A percentile compares a stretch with the other conserved stretches of the same genome.
phyloP scores from a whole-genome alignment of 2,113 vertebrate genomes.

The Lepidothrix coronata region DNA sequence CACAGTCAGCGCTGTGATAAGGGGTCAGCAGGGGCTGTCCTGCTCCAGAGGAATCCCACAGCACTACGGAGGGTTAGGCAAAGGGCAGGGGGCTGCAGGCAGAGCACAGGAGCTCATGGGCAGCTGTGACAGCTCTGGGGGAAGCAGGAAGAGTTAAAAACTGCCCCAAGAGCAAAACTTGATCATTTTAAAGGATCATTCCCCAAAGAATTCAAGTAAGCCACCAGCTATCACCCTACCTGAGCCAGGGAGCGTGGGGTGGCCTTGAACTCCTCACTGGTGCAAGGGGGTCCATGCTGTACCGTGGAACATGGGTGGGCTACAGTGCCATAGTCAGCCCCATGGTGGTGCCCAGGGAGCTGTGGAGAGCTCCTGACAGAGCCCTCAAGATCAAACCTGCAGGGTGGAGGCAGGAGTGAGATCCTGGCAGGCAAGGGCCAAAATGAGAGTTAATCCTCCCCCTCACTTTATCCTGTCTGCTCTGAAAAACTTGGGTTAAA shows the following conservation, averaged over 20 bases:
- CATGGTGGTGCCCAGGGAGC: not conserved
- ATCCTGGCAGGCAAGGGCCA: not conserved
- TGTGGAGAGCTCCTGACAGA: not conserved
- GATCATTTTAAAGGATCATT: not conserved
- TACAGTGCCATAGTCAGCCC: not conserved
- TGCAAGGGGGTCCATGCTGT: not conserved
- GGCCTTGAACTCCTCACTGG: not conserved
- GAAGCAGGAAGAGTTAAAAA: not conserved
- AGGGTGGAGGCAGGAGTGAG: not conserved
- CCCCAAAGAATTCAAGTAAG: not conserved
- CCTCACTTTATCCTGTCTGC: not conserved
- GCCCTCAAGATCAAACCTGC: not conserved
- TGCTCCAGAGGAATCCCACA: not conserved
- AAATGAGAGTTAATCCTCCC: not conserved
- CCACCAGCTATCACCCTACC: not conserved
- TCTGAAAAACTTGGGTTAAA: not conserved
- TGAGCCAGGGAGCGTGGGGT: accelerated
- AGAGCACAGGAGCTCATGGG: not conserved
- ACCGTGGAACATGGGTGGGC: not conserved
- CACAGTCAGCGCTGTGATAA: accelerated
- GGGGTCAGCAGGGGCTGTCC: accelerated
- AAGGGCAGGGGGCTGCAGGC: not conserved
- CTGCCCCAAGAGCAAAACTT: not conserved
- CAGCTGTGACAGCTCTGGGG: not conserved
- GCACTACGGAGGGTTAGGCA: not conserved